Base-by-base conservation (phyloP, 2,888 invertebrate species). In the Nephrocerus scutellatus region DNA sequence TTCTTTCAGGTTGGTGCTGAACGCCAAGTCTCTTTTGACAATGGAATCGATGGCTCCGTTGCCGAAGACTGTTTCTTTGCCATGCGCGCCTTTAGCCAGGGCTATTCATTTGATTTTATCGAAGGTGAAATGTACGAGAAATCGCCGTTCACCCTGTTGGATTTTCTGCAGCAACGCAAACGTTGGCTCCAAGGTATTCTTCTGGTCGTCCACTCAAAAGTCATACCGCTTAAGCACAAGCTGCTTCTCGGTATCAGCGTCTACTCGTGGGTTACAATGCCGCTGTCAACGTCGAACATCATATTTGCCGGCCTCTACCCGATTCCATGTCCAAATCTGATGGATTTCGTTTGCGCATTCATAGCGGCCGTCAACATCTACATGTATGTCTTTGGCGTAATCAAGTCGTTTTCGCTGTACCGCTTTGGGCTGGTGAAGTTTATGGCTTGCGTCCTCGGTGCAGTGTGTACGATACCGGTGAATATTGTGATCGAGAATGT, bases 111-210 rank as follows among this genome's bases (percentile, higher is more conserved):
- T 68, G 88, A 91, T 64, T 96, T 95, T 70, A 82, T 96, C 49
- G 95, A 96, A 66, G 95, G 96, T 32, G 96, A 96, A 72, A 95
- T 96, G 95, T 93, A 93, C 84, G 96, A 96, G 65, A 95, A 96
- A 63, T 91, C 91, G 6, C 95, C 96, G 4, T 96, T 96, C 66
- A 89, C 90, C 3, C 70, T 96, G 21, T 83, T 85, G 79, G 96
- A 96, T 66, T 92, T 96, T 59, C 78, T 96, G 52, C 93, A 95
- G 66, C 96, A 96, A 62, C 76, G 96, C 41, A 96, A 96, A 65
- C 77, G 96, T 36, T 96, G 96, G 96, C 77, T 96, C 36, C 88
- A 90, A 72, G 91, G 90, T 60, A 90, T 91, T 54, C 74, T 88
- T 15, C 72, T 91, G 45, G 90, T 90, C 15, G 88, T 90, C 30